Conservation (phyloP, 2,113 vertebrate genomes). For the Dryoscopus gambensis region DNA sequence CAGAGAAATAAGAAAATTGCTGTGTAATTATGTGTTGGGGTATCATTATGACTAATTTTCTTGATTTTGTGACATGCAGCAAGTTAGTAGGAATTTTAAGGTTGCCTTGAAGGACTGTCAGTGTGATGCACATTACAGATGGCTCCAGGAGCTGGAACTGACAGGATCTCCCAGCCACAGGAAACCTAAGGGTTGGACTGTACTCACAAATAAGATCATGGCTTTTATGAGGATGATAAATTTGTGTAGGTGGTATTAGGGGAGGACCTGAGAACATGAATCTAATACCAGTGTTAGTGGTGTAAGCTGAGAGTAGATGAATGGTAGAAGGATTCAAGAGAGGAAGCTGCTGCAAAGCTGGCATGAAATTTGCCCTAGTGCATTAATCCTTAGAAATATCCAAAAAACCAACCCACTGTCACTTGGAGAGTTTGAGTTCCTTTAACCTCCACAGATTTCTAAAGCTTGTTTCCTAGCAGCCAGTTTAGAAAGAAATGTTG, state of each 20-base stretch:
- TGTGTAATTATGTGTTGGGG: not conserved
- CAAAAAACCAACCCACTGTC: fast-evolving
- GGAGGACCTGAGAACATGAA: not conserved
- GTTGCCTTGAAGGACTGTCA: not conserved
- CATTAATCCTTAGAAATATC: not conserved
- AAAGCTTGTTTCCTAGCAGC: not conserved
- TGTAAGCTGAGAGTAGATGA: not conserved
- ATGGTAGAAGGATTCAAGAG: not conserved
- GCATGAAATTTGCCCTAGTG: not conserved
- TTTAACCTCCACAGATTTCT: not conserved
- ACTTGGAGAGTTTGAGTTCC: not conserved
- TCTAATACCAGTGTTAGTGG: not conserved
- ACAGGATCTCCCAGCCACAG: not conserved
- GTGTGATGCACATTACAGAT: not conserved
- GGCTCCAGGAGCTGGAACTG: not conserved
- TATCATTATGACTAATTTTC: not conserved
- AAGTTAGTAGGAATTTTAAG: not conserved
- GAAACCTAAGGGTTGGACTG: not conserved
- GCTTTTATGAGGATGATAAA: not conserved
- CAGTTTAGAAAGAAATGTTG: not conserved
- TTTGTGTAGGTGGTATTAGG: not conserved
- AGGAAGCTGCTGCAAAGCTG: not conserved
- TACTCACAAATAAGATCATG: not conserved
- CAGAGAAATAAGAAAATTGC: not conserved
- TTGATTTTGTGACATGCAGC: not conserved